Base-by-base conservation (phyloP, 2,797 vertebrate genomes). In the Schizopygopsis malacanthus region DNA sequence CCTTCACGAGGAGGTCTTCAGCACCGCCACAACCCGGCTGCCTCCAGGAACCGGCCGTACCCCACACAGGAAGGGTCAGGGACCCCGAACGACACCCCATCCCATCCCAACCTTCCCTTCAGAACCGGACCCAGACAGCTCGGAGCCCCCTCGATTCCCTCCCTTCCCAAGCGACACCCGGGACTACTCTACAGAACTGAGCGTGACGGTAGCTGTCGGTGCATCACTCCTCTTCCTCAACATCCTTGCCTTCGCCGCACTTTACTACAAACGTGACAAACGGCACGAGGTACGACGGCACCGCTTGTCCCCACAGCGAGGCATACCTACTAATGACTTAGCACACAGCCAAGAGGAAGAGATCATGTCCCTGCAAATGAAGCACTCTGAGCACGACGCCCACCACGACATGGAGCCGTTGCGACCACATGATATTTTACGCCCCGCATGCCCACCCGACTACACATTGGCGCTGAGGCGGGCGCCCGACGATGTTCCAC, bases 191-290 rank as follows among this genome's bases (percentile, higher is more conserved):
- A 98, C 97, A 0, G 97, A 98, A 91, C 93, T 98, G 22, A 97
- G 97, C 6, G 97, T 98, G 79, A 98, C 97, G 0, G 97, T 98
- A 20, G 97, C 97, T 0, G 97, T 98, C 25, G 97, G 97, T 0
- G 97, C 97, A 1, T 98, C 97, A 2, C 94, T 98, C 7, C 96
- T 98, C 82, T 98, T 98, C 92, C 97, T 98, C 92, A 98, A 98
- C 94, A 97, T 98, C 92, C 90, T 98, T 79, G 97, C 97, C 79
- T 98, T 98, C 13, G 97, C 97, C 0, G 97, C 97, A 12, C 97
- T 98, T 78, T 98, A 98, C 94, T 98, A 98, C 92, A 98, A 97
- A 93, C 95, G 97, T 16, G 97, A 98, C 94, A 97, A 97, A 91
- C 92, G 96, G 0, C 97, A 97, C 71, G 97, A 98, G 94, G 93